Evolutionary conservation across 2,888 invertebrate species (phyloP).

Genomic region (Troides oblongomaculatus): DNA sequence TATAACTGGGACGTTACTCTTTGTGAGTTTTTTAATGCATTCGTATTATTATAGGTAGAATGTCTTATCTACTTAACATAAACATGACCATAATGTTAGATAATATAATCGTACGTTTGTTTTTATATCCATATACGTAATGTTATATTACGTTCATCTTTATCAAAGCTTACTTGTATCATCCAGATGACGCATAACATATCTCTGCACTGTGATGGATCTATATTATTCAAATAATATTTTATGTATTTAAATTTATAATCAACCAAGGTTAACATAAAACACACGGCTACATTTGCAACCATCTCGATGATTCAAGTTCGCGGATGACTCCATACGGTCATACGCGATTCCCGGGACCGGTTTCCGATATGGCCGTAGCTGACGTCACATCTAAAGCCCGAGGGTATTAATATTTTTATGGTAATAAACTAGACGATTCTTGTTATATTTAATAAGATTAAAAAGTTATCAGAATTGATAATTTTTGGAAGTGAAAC

Average conservation of each 20-base stretch:
- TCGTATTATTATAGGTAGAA: background rate
- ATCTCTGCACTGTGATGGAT: background rate
- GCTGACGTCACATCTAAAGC: slow-evolving; percentile 57
- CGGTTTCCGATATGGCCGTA: slow-evolving; percentile 63
- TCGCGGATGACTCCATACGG: slow-evolving; percentile 62
- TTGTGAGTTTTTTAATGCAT: background rate
- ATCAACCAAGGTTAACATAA: background rate
- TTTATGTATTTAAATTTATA: background rate
- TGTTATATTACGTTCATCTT: background rate
- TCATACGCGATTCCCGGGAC: slow-evolving; percentile 62
- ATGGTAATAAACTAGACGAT: slow-evolving; percentile 48
- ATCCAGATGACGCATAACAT: slow-evolving; percentile 13
- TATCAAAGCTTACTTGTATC: slow-evolving; percentile 4
- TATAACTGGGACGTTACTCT: background rate
- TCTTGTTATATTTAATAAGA: slow-evolving; percentile 38
- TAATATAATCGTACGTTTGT: background rate
- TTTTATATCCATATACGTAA: background rate
- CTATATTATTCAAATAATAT: background rate
- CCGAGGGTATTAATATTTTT: slow-evolving; percentile 47
- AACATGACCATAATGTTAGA: background rate
- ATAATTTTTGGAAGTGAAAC: background rate
- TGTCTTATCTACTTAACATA: background rate
- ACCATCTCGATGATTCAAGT: slow-evolving; percentile 57
- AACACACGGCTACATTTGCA: slow-evolving; percentile 30
- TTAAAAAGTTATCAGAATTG: background rate